These are phyloP conservation scores for Drosophila virilis DNA, from an alignment of 1,140 invertebrate species.

Conservation along the genomic window DNA sequence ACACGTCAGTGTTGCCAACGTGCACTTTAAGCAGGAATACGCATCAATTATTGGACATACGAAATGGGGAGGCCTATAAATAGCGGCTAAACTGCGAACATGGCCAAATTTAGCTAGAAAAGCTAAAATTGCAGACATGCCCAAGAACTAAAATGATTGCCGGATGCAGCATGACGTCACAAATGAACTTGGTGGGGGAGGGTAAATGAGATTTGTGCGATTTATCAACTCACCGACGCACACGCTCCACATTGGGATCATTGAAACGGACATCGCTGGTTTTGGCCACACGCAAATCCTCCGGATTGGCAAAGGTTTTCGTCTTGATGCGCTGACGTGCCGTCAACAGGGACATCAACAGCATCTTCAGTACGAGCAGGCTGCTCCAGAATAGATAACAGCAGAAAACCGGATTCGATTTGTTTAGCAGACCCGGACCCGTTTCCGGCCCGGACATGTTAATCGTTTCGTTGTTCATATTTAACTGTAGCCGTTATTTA, in stretches of 20 bases:
- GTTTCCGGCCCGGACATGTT: constrained; percentile 2
- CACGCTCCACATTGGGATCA: constrained; percentile 68
- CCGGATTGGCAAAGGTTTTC: constrained; percentile 69
- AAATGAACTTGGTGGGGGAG: background rate
- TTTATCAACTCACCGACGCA: constrained; percentile 55
- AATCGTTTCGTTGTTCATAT: constrained; percentile 23
- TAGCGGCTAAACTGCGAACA: too few relatives aligned
- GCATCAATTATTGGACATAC: too few relatives aligned
- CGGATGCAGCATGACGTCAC: constrained; percentile 16
- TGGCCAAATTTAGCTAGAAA: too few relatives aligned
- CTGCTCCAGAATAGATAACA: constrained; percentile 85
- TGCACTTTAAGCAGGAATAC: too few relatives aligned
- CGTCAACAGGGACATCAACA: constrained; percentile 85
- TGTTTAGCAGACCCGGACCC: constrained; percentile 37
- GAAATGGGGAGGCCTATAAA: too few relatives aligned
- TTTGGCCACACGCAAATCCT: constrained; percentile 54
- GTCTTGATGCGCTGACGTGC: constrained; percentile 84
- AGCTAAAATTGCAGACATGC: too few relatives aligned
- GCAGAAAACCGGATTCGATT: constrained; percentile 84
- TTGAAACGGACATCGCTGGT: constrained; percentile 60
- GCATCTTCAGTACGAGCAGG: constrained; percentile 85
- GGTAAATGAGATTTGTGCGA: too few relatives aligned
- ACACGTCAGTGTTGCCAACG: too few relatives aligned
- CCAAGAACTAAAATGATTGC: background rate
- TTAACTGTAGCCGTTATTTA: background rate